phyloP scores from a whole-genome alignment of 1,140 invertebrate species.

The Brachionus koreanus region DNA sequence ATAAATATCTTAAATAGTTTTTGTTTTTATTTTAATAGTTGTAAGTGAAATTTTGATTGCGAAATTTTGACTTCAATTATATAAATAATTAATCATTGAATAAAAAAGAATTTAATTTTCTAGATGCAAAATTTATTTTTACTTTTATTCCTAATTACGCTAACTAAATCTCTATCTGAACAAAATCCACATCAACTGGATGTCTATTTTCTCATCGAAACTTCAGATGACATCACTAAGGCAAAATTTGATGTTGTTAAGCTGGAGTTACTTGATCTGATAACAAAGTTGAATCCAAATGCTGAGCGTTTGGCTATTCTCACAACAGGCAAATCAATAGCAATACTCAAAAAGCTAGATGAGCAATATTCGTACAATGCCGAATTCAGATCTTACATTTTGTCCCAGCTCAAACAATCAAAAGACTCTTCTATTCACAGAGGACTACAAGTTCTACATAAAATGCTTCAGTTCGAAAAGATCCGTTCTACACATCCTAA shows the following conservation, averaged over 20 bases:
- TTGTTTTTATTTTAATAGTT: not conserved
- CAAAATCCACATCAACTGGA: not conserved
- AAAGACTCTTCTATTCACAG: not conserved
- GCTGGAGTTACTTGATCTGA: not conserved
- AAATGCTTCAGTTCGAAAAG: not conserved
- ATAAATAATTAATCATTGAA: not conserved
- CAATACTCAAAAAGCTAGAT: not conserved
- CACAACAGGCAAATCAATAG: not conserved
- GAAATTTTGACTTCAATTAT: not conserved
- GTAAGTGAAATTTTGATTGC: not conserved
- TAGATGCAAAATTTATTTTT: not conserved
- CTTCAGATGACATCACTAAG: not conserved
- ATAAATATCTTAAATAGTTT: too few relatives aligned
- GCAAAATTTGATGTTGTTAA: not conserved
- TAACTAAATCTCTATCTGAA: not conserved
- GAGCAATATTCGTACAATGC: not conserved
- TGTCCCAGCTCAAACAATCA: not conserved
- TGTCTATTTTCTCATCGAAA: not conserved
- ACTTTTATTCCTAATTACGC: not conserved
- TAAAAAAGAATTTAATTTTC: not conserved
- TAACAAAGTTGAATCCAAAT: not conserved
- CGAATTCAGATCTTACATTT: not conserved
- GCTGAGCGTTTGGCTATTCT: not conserved
- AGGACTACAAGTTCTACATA: not conserved
- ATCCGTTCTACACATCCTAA: not conserved